Evolutionary conservation across 2,797 vertebrate species (phyloP), one percentile per base, ranked within the genome.

Genomic region (Melanogrammus aeglefinus): DNA sequence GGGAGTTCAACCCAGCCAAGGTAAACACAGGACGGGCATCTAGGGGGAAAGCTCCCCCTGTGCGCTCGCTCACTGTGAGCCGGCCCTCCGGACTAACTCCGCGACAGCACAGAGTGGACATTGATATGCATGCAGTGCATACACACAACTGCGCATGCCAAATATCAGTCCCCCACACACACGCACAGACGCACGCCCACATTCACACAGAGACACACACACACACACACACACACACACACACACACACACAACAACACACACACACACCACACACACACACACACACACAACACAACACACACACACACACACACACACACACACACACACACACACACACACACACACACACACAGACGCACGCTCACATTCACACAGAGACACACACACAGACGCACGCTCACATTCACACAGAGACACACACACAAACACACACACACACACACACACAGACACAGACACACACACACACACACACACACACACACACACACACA

Each of bases 21-120:
- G 90, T 93, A 94, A 95, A 95, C 90, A 94, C 76, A 76, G 76
- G 79, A 72, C 80, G 82, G 83, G 90, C 81, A 88, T 92, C 91
- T 90, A 92, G 84, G 78, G 80, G 74, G 63, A 27, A 84, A 87
- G 77, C 86, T 80, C 86, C 86, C n/a, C 57, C 57, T n/a, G n/a
- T 14, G 57, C 57, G n/a, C 57, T 66, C 8, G n/a, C 57, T 66
- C n/a, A 9, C 57, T 9, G 57, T 66, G 57, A 8, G 57, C 57
- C 81, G 76, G 74, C 24, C 75, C 88, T 87, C 87, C 6, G 78
- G 87, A 90, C 89, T 86, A 82, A 76, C 80, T 82, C 79, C 47
- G 81, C 81, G 63, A 77, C 77, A 82, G 89, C 90, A 93, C 92
- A 93, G 91, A 91, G 89, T 85, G 44, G 78, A 91, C 91, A 93